phyloP scores from a whole-genome alignment of 2,113 vertebrate species.

The Riparia riparia region DNA sequence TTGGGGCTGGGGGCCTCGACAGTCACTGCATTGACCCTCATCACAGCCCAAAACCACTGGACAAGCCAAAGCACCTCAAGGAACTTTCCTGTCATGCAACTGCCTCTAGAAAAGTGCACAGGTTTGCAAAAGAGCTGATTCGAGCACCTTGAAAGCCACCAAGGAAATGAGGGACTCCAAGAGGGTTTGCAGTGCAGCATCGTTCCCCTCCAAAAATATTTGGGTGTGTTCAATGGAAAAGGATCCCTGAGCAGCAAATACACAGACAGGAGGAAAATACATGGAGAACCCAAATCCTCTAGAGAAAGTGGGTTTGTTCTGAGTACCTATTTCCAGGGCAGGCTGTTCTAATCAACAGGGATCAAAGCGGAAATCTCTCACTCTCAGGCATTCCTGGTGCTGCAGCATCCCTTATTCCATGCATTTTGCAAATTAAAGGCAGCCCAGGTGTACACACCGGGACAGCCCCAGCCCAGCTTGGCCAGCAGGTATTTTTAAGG shows the following conservation, averaged over 20 bases:
- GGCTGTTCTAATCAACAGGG: neutral
- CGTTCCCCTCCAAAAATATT: neutral
- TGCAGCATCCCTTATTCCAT: neutral
- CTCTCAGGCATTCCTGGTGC: too few species aligned
- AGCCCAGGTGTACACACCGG: neutral
- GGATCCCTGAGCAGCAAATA: neutral
- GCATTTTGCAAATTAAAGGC: neutral
- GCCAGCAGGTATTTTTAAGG: neutral
- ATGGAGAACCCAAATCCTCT: neutral
- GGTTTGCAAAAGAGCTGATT: neutral
- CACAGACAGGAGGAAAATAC: neutral
- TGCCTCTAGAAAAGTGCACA: neutral
- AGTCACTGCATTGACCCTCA: neutral
- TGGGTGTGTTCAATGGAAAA: neutral
- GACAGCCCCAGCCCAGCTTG: neutral
- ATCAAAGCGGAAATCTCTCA: neutral
- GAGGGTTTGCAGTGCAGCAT: neutral
- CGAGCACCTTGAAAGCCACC: neutral
- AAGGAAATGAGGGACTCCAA: neutral
- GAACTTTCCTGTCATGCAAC: neutral
- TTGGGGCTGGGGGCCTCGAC: accelerated
- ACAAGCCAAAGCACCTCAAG: neutral
- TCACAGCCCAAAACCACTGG: accelerated
- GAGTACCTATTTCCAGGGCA: neutral
- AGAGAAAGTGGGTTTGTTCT: accelerated